Evolutionary conservation across 1,140 invertebrate species (phyloP), one percentile per base, ranked within the genome.

Genomic region (Odontomachus brunneus): DNA sequence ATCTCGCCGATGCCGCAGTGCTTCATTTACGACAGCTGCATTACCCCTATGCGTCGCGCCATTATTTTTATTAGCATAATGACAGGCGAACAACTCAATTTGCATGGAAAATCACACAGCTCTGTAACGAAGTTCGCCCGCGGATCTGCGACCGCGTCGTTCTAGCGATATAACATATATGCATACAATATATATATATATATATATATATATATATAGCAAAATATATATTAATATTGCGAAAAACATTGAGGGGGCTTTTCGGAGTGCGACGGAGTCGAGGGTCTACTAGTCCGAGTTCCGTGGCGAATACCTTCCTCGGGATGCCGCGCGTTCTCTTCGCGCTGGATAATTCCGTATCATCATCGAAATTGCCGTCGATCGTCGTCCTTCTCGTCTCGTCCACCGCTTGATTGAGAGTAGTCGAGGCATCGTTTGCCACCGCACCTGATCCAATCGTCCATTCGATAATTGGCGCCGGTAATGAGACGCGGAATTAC

Each of bases 51-150:
- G 86, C 87, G 87, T 88, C 88, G 88, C 88, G 84, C 87, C 87
- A 91, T 92, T 91, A 92, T 86, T 91, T 91, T 91, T 88, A 92
- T 92, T 92, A 92, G 90, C 91, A 92, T 92, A 92, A 92, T 91
- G 91, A 92, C 90, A 90, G 89, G 81, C 88, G 84, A 86, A 92
- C 91, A 92, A 91, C 91, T 92, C 89, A 91, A 92, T 92, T 92
- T 92, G 91, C 91, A 92, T 92, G 89, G 84, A 86, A 91, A 91
- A 92, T 92, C 90, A 91, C 87, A 90, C 81, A 67, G 84, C 19
- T n/a, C n/a, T 29, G 71, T 88, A 88, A 88, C 87, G 84, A 89
- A 88, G 71, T 83, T 88, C 84, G 84, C 83, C 86, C 87, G 87
- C 86, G 76, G 87, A 88, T 83, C 82, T 38, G 53, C 22, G 38